A percentile compares a stretch with the other conserved stretches of the same genome.
Evolutionary conservation across 2,888 invertebrate genomes (phyloP).

Genomic region (Mesopsocus fuscifrons): DNA sequence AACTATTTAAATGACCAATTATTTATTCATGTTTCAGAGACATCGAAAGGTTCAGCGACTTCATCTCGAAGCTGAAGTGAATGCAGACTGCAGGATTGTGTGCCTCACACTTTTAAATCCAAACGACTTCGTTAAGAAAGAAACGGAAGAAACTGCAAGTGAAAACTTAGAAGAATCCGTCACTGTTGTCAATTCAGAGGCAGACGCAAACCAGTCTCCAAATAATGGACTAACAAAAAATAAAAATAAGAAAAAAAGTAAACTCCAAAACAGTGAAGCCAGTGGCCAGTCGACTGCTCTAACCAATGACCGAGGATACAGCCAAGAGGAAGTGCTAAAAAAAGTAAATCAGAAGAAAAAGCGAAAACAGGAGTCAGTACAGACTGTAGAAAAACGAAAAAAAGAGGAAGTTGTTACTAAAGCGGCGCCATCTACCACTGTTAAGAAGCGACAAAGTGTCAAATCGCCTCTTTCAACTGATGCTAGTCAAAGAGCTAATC

Average conservation of each 20-base stretch:
- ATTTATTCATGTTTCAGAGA: constrained; percentile 9
- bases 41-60: too few relatives aligned
- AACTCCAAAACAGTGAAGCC: constrained; percentile 15
- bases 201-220: too few relatives aligned
- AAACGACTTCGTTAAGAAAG: constrained; percentile 11
- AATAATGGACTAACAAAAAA: constrained; percentile 10
- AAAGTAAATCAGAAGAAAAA: constrained; percentile 19
- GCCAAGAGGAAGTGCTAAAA: too few relatives aligned
- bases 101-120: constrained; percentile 37
- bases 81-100: constrained; percentile 46
- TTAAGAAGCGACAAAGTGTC: constrained; percentile 11
- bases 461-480: too few relatives aligned
- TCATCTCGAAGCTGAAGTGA: constrained; percentile 25
- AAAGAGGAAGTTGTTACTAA: constrained; percentile 12
- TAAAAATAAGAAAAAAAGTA: constrained; percentile 14
- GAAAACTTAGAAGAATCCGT: constrained; percentile 8
- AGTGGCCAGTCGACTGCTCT: too few relatives aligned
- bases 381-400: constrained; percentile 15
- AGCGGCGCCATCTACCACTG: constrained; percentile 10
- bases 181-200: too few relatives aligned
- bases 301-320: too few relatives aligned
- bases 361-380: constrained; percentile 17
- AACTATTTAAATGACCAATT: not conserved
- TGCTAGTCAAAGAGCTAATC: not conserved
- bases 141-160: constrained; percentile 11